phyloP scores from a whole-genome alignment of 2,888 invertebrate genomes.

The Spicauda simplicius region DNA sequence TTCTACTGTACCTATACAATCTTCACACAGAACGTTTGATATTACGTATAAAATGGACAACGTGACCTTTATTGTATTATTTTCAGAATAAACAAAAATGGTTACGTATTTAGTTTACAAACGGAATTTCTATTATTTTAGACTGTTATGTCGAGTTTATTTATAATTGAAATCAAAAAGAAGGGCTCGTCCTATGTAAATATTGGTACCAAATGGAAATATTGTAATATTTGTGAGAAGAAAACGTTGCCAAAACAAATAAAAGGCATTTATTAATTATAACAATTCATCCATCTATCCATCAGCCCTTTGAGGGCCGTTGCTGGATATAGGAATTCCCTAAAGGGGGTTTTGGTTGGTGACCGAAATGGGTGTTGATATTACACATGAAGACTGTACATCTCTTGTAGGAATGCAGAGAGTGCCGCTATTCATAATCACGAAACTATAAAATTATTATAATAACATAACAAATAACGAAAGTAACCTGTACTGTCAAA shows the following conservation, averaged over 20 bases:
- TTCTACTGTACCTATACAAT: too few relatives aligned
- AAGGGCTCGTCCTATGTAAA: not conserved
- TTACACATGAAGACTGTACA: too few relatives aligned
- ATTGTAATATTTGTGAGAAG: not conserved
- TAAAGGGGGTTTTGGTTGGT: too few relatives aligned
- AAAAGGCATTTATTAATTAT: not conserved
- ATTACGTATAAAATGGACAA: not conserved
- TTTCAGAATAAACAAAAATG: not conserved
- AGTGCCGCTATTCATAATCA: too few relatives aligned
- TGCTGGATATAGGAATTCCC: too few relatives aligned
- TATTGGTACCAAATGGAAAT: not conserved
- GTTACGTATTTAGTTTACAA: not conserved
- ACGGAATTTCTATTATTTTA: not conserved
- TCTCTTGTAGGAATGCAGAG: too few relatives aligned
- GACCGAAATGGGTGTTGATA: too few relatives aligned
- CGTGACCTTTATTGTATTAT: not conserved
- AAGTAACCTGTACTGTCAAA: too few relatives aligned
- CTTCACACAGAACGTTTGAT: not conserved
- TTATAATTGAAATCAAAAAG: not conserved
- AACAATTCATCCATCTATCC: too few relatives aligned
- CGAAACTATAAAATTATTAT: too few relatives aligned
- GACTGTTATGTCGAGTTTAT: not conserved
- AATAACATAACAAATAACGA: too few relatives aligned
- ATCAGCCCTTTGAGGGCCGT: too few relatives aligned
- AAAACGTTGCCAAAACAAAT: not conserved